A percentile compares a stretch with the other conserved stretches of the same genome.
Evolutionary conservation across 2,797 vertebrate species (phyloP).

Genomic region (Falco biarmicus): DNA sequence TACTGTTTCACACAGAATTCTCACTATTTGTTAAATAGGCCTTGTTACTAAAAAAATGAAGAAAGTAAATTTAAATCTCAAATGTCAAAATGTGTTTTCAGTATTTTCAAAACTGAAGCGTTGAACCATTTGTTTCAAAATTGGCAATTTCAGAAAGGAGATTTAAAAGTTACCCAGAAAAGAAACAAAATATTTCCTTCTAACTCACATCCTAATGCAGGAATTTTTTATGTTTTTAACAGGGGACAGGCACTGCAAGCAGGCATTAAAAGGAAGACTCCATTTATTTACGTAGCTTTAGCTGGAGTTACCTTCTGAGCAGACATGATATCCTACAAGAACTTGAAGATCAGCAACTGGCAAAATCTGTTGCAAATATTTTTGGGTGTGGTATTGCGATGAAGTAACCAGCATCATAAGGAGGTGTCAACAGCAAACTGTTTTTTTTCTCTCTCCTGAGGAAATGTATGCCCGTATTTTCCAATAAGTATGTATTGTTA

Average conservation of each 20-base stretch:
- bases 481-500: neutral
- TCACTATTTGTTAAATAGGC: neutral
- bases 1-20: neutral
- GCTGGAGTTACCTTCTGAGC: neutral
- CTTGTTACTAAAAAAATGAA: neutral
- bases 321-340: neutral
- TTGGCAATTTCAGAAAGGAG: neutral
- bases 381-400: neutral
- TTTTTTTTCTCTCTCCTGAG: neutral
- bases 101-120: neutral
- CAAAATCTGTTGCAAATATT: neutral
- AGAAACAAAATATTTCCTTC: neutral
- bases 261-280: neutral
- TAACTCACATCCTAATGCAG: neutral
- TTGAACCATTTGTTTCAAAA: neutral
- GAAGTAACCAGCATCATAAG: neutral
- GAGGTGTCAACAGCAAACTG: neutral
- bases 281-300: neutral
- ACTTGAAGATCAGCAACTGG: neutral
- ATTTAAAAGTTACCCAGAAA: neutral
- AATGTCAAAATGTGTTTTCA: neutral
- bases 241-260: neutral
- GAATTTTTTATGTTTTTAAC: neutral
- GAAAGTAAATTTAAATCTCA: neutral
- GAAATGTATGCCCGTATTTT: neutral